Conservation (phyloP, 1,140 invertebrate genomes). For the Apis laboriosa region DNA sequence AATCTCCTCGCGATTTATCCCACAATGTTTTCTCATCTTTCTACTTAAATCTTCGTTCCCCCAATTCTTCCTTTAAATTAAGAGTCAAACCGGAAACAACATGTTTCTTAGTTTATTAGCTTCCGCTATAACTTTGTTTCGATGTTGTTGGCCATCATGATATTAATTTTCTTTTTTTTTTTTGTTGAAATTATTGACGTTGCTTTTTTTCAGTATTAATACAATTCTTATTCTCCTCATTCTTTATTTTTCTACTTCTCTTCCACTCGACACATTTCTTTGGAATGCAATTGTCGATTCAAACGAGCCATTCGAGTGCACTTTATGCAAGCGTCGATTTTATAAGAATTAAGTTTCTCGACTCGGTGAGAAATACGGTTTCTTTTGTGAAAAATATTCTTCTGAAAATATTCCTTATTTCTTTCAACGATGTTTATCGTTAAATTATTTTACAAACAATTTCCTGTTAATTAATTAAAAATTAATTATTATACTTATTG, state of each 20-base stretch:
- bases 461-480: too few species aligned
- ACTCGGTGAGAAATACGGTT: neutral
- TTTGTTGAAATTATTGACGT: neutral
- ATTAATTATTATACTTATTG: too few species aligned
- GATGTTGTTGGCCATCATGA: neutral
- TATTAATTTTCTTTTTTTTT: neutral
- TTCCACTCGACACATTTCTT: neutral
- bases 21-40: conserved; percentile 8
- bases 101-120: too few species aligned
- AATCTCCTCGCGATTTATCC: conserved; percentile 36
- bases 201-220: neutral
- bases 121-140: neutral
- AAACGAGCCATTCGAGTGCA: conserved; percentile 9
- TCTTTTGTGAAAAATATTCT: conserved; percentile 1
- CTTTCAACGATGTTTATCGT: neutral
- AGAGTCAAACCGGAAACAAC: neutral
- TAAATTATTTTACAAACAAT: too few species aligned
- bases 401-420: neutral
- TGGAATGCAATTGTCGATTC: neutral
- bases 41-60: too few species aligned
- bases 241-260: neutral
- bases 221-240: neutral
- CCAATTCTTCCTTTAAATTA: neutral
- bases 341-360: conserved; percentile 19
- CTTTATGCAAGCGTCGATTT: conserved; percentile 7